Base-by-base conservation (phyloP, 2,113 vertebrate species). In the Lethenteron camtschaticum region DNA sequence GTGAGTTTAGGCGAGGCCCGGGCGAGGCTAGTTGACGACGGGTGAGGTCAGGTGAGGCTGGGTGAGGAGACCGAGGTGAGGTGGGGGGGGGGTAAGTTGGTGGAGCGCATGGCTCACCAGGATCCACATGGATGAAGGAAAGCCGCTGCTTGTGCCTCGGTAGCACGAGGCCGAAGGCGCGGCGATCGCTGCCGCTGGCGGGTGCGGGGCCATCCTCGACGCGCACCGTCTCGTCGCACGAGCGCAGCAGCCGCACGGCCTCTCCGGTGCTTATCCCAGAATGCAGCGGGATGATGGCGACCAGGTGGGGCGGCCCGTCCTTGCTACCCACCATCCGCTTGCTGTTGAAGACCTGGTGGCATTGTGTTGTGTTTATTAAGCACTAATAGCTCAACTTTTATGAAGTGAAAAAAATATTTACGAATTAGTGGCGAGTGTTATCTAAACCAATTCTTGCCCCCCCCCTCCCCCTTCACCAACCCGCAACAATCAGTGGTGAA, bases 271-370 rank as follows among this genome's bases (percentile, higher is more conserved):
- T 79, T 1, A 77, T 80, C 11, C 68, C 70, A 4, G 75, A 69
- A 56, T 96, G 90, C 69, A 99, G 81, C 0, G 81, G 77, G 59
- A 96, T 78, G 72, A 91, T 79, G 1, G 76, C 82, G 72, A 96
- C 87, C 56, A 96, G 79, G 76, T 90, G 90, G 1, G 92, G 90
- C 2, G 92, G 87, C 1, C 90, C 90, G 1, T 90, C 87, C 72
- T 80, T 81, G 77, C 81, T 84, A 73, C 94, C 94, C 3, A 99
- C 76, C 16, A 79, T 83, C 3, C 94, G 81, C 77, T 96, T 99
- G 78, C 92, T 89, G 0, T 81, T 82, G 72, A 99, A 73, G 72
- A 95, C 86, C 41, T 41, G 41, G 41, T 41, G 41, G 41, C 41
- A 41, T 41, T 41, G 41, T 41, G 41, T 41, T 41, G 41, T 41